phyloP scores from a whole-genome alignment of 2,888 invertebrate genomes.

The Osmoderma eremita region DNA sequence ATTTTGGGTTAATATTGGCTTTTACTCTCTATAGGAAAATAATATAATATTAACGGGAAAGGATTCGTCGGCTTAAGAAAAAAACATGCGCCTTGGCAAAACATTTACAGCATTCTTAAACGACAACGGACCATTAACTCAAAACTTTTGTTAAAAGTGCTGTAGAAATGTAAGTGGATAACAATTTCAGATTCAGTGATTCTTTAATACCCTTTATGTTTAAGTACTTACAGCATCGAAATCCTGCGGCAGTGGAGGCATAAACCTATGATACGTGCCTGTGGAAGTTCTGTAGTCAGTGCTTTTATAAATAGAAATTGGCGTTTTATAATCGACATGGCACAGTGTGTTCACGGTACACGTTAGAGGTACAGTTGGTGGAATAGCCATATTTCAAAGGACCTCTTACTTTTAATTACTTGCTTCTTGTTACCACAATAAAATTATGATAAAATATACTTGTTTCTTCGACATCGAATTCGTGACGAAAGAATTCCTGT shows the following conservation, averaged over 20 bases:
- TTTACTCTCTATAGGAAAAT: constrained; percentile 54
- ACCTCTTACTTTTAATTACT: constrained; percentile 41
- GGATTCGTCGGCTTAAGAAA: not conserved
- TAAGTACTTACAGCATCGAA: constrained; percentile 51
- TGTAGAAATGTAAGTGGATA: too few species aligned
- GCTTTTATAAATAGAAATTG: constrained; percentile 55
- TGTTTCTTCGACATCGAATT: not conserved
- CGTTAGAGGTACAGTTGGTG: constrained; percentile 46
- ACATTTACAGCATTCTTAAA: not conserved
- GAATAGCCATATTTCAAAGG: too few species aligned
- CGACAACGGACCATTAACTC: too few species aligned
- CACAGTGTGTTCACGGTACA: constrained; percentile 55
- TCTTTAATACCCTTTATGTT: not conserved
- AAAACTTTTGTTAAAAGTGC: too few species aligned
- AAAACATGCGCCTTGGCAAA: not conserved
- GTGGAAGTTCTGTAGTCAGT: constrained; percentile 59
- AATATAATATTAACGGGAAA: not conserved
- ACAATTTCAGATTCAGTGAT: not conserved
- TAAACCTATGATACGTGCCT: constrained; percentile 53
- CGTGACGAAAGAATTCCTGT: not conserved
- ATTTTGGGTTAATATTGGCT: constrained; percentile 51
- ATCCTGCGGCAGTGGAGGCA: constrained; percentile 56
- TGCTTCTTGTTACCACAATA: too few species aligned
- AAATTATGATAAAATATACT: too few species aligned
- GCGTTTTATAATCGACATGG: constrained; percentile 58